phyloP scores from a whole-genome alignment of 2,888 invertebrate genomes.

The Rosalia funebris region DNA sequence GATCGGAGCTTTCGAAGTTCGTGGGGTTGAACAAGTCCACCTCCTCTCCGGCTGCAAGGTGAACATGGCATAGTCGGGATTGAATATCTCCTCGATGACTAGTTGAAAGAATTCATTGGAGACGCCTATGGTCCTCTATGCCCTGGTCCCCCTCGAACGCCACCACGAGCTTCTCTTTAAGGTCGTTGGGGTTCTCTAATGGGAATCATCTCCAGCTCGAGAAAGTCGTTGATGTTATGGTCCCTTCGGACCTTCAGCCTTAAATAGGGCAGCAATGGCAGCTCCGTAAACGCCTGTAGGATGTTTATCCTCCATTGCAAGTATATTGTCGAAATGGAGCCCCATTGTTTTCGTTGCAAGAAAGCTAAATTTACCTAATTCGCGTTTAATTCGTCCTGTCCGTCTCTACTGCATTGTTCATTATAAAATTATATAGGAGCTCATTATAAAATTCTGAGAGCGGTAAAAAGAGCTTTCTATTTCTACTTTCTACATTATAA shows the following conservation, averaged over 20 bases:
- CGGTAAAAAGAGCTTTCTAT: slow-evolving; percentile 82
- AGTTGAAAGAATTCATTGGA: slow-evolving; percentile 97
- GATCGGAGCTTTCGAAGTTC: slow-evolving; percentile 93
- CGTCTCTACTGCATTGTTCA: slow-evolving; percentile 94
- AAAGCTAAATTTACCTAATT: slow-evolving; percentile 82
- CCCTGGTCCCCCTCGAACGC: slow-evolving; percentile 97
- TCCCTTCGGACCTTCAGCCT: slow-evolving; percentile 83
- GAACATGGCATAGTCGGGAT: slow-evolving; percentile 94
- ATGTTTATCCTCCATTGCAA: slow-evolving; percentile 89
- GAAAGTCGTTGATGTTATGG: slow-evolving; percentile 90
- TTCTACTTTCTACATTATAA: too few relatives aligned
- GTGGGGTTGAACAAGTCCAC: slow-evolving; percentile 90
- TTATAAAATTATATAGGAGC: too few relatives aligned
- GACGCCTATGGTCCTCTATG: slow-evolving; percentile 94
- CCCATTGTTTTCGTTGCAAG: slow-evolving; percentile 92
- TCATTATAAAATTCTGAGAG: slow-evolving; percentile 95
- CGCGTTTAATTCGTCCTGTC: slow-evolving; percentile 76
- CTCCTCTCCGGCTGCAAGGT: slow-evolving; percentile 73
- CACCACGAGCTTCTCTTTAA: slow-evolving; percentile 94
- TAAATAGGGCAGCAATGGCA: slow-evolving; percentile 85
- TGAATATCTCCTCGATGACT: slow-evolving; percentile 92
- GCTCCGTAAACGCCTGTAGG: slow-evolving; percentile 84
- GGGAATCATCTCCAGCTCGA: slow-evolving; percentile 91
- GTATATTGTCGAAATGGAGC: slow-evolving; percentile 95
- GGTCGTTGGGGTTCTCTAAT: slow-evolving; percentile 91